phyloP scores from a whole-genome alignment of 2,888 invertebrate genomes.

The Cephus pygmeus region DNA sequence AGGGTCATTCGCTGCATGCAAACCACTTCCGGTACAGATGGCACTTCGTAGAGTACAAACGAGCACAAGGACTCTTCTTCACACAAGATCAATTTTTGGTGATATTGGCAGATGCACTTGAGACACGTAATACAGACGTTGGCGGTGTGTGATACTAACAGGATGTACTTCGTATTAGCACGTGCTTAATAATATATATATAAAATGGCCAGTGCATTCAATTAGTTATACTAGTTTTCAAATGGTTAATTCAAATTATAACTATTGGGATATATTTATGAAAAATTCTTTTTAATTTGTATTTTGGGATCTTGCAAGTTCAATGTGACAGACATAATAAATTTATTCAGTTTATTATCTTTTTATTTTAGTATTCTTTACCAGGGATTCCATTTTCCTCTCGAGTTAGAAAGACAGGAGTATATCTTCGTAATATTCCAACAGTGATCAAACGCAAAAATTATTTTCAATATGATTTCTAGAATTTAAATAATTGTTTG shows the following conservation, averaged over 20 bases:
- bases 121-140: not conserved
- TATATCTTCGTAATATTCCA: not conserved
- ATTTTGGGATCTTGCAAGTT: not conserved
- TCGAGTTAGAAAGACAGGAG: not conserved
- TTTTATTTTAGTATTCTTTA: not conserved
- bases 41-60: not conserved
- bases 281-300: not conserved
- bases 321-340: not conserved
- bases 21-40: conserved; percentile 4
- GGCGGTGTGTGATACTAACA: not conserved
- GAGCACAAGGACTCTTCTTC: not conserved
- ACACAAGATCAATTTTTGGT: not conserved
- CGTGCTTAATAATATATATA: not conserved
- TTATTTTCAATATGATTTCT: not conserved
- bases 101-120: not conserved
- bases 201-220: not conserved
- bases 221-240: not conserved
- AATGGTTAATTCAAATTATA: not conserved
- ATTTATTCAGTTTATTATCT: not conserved
- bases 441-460: not conserved
- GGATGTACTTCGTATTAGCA: not conserved
- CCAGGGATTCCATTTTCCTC: not conserved
- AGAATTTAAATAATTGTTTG: not conserved
- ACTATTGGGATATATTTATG: not conserved
- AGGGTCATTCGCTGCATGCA: conserved; percentile 2